Base-by-base conservation (phyloP, 1,140 invertebrate species). In the Popillia japonica region DNA sequence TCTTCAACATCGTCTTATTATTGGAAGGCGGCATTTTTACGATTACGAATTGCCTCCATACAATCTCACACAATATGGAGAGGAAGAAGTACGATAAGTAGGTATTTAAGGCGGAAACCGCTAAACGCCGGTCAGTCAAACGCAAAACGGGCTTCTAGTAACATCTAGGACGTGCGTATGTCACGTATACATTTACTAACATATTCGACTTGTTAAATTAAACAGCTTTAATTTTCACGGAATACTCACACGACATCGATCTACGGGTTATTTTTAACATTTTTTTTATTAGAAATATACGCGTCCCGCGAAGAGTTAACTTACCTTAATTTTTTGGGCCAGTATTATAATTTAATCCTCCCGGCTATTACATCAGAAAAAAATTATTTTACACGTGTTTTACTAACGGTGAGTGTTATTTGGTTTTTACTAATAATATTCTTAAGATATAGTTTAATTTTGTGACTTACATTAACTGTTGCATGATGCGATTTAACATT, bases 11-110 rank as follows among this genome's bases (percentile, higher is more conserved):
- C 59, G 20, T 8, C 59, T 68, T 68, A 68, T 68, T 22, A 20
- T 27, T 68, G 11, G 11, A 68, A 22, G 48, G 17, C 48, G 48
- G 48, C 48, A 55, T 55, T 14, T 55, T 55, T 55, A n/a, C 48
- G 48, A 55, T 55, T 27, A 20, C 20, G 14, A 27, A 68, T 22
- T 22, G 61, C 8, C 61, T 17, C 27, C 11, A 11, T 22, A 23
- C 22, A 17, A 27, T 27, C 61, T 27, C 17, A 34, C 17, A 68
- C 61, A 68, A 68, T 68, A 22, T 22, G 61, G 17, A 68, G 61
- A 68, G 61, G 61, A 68, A 68, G 61, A 68, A 68, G 61, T 48
- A 48, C 44, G 64, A 14, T 14, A 10, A 20, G 64, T 74, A 74
- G 72, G 41, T 74, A 68, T 68, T 68, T 68, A 68, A 68, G 22